phyloP scores from a whole-genome alignment of 2,888 invertebrate genomes.

The Diabrotica balteata region DNA sequence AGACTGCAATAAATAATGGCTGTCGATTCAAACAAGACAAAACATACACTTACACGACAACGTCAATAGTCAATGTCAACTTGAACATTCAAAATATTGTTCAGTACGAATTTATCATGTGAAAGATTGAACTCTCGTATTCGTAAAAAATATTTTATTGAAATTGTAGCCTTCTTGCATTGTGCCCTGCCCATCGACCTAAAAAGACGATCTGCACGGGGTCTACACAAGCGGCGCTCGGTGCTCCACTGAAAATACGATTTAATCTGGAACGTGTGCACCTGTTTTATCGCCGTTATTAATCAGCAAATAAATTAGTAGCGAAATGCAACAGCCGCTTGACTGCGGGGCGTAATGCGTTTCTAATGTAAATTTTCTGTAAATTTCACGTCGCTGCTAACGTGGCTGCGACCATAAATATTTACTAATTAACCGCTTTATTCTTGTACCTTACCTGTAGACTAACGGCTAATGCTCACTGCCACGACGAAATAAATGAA shows the following conservation, averaged over 20 bases:
- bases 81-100: no score
- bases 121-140: no score
- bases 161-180: not conserved
- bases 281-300: slow-evolving; percentile 55
- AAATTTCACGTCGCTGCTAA: slow-evolving; percentile 42
- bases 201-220: not conserved
- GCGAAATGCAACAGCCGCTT: slow-evolving; percentile 47
- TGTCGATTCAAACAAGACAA: no score
- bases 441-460: slow-evolving; percentile 40
- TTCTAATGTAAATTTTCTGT: slow-evolving; percentile 54
- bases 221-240: not conserved
- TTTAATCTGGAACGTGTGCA: slow-evolving; percentile 53
- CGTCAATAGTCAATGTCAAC: no score
- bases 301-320: slow-evolving; percentile 55
- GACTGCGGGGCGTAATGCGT: slow-evolving; percentile 50
- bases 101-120: no score
- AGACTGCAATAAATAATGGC: no score
- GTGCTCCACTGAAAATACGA: slow-evolving; percentile 48
- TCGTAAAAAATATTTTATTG: no score
- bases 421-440: slow-evolving; percentile 42
- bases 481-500: slow-evolving; percentile 3
- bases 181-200: not conserved
- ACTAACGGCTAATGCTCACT: slow-evolving; percentile 4
- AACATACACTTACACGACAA: no score
- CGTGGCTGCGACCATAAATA: slow-evolving; percentile 37